A percentile compares a stretch with the other conserved stretches of the same genome.
Conservation (phyloP, 2,797 vertebrate species). For the Enteromius viviparus region DNA sequence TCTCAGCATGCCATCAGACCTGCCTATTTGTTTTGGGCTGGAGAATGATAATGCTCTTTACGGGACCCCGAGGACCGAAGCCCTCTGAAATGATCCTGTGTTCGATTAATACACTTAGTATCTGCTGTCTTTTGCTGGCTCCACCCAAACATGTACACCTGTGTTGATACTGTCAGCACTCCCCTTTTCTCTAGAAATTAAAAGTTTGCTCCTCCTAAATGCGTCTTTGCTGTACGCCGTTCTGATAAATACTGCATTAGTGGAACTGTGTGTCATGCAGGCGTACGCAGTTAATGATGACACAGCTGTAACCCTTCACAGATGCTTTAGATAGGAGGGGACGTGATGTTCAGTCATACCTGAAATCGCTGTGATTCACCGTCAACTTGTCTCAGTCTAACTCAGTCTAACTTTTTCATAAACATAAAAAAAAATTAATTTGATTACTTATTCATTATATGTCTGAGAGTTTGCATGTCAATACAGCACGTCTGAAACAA, state of each 20-base stretch:
- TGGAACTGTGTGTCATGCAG: conserved; percentile 39
- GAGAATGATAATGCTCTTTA: conserved; percentile 57
- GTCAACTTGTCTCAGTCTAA: not conserved
- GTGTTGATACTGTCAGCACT: conserved; percentile 73
- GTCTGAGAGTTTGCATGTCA: not conserved
- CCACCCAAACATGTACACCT: conserved; percentile 67
- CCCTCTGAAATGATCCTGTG: conserved; percentile 63
- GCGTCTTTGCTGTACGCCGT: not conserved
- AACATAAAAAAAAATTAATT: not conserved
- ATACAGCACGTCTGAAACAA: not conserved
- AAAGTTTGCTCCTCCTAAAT: conserved; percentile 56
- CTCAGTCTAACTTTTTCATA: not conserved
- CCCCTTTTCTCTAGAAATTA: conserved; percentile 59
- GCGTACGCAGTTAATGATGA: conserved; percentile 40
- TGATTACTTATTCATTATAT: not conserved
- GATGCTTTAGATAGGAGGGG: conserved; percentile 36
- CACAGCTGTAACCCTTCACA: not conserved
- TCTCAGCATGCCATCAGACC: conserved; percentile 34
- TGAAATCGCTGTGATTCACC: conserved; percentile 11
- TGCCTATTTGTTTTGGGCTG: conserved; percentile 34
- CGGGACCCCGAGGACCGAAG: conserved; percentile 60
- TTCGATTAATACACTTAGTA: conserved; percentile 62
- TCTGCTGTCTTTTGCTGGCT: conserved; percentile 57
- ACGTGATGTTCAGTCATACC: conserved; percentile 11
- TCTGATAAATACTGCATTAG: conserved; percentile 2